A percentile compares a stretch with the other conserved stretches of the same genome.
Evolutionary conservation across 1,140 invertebrate species (phyloP).

Genomic region (Potamilus streckersoni): DNA sequence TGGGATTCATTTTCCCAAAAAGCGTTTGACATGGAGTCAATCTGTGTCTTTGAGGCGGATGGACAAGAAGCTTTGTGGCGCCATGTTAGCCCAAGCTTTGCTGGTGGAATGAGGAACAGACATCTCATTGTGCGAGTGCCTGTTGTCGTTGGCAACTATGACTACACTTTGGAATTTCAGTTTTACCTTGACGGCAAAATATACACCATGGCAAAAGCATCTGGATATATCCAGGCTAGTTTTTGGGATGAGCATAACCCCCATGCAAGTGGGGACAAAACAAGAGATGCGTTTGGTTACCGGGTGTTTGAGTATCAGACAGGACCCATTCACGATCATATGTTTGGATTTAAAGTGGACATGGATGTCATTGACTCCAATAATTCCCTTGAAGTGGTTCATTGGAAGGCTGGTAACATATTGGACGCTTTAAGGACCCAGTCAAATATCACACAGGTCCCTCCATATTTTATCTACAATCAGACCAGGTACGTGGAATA

Average conservation of each 20-base stretch:
- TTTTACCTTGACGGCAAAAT: constrained; percentile 41
- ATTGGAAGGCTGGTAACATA: constrained; percentile 20
- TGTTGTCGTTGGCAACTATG: constrained; percentile 35
- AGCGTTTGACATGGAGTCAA: constrained; percentile 14
- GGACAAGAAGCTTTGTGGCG: constrained; percentile 24
- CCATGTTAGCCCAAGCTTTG: constrained; percentile 15
- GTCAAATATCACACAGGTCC: neutral
- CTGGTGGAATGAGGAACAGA: constrained; percentile 22
- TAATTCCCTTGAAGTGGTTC: constrained; percentile 42
- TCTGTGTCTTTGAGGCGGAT: constrained; percentile 25
- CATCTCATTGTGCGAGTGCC: constrained; percentile 16
- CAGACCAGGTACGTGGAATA: constrained; percentile 9
- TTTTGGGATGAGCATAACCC: constrained; percentile 36
- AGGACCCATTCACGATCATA: constrained; percentile 52
- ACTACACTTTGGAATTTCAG: constrained; percentile 41
- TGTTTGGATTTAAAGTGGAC: constrained; percentile 54
- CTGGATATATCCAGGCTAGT: constrained; percentile 41
- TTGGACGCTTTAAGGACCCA: neutral
- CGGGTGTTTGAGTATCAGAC: constrained; percentile 25
- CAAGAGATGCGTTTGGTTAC: constrained; percentile 39
- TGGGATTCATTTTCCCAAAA: constrained; percentile 18
- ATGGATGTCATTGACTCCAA: constrained; percentile 38
- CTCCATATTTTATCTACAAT: constrained; percentile 10
- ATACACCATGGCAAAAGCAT: constrained; percentile 24
- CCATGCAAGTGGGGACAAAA: constrained; percentile 7